These are phyloP conservation scores for Oscheius sp. DNA, from an alignment of 2,888 invertebrate species.

Conservation along the genomic window DNA sequence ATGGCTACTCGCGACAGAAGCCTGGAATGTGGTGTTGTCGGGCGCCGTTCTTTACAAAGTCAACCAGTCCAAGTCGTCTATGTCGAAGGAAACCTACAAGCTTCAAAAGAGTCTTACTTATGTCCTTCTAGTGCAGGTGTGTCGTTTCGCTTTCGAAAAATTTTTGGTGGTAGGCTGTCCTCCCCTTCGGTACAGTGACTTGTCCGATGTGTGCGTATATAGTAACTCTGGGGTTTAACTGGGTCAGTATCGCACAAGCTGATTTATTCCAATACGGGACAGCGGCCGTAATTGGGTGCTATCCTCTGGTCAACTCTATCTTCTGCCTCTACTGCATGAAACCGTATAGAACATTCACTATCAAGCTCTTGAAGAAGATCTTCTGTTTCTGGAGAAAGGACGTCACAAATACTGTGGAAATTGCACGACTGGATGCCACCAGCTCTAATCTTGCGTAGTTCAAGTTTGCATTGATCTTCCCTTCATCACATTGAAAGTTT, in stretches of 20 bases:
- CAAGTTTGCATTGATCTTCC: too few species aligned
- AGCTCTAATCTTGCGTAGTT: too few species aligned
- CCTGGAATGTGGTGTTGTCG: too few species aligned
- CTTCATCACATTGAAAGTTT: too few species aligned
- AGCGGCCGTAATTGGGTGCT: neutral
- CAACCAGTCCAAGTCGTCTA: neutral
- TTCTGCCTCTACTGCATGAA: slow-evolving; percentile 10
- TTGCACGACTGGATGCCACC: too few species aligned
- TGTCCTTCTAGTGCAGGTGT: neutral
- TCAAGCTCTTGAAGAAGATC: neutral
- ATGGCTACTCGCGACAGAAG: too few species aligned
- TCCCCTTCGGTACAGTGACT: neutral
- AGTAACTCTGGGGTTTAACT: neutral
- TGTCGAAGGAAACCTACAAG: neutral
- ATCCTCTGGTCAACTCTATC: neutral
- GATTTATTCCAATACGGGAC: neutral
- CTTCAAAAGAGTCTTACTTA: neutral
- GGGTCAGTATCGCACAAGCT: neutral
- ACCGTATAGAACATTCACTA: neutral
- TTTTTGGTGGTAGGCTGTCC: neutral
- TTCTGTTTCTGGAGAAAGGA: too few species aligned
- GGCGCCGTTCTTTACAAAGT: neutral
- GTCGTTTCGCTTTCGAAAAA: neutral
- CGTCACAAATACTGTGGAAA: too few species aligned
- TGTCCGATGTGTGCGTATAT: neutral